These are phyloP conservation scores for Porites lutea DNA, from an alignment of 64 coral and sea anemone genomes.

Conservation along the genomic window DNA sequence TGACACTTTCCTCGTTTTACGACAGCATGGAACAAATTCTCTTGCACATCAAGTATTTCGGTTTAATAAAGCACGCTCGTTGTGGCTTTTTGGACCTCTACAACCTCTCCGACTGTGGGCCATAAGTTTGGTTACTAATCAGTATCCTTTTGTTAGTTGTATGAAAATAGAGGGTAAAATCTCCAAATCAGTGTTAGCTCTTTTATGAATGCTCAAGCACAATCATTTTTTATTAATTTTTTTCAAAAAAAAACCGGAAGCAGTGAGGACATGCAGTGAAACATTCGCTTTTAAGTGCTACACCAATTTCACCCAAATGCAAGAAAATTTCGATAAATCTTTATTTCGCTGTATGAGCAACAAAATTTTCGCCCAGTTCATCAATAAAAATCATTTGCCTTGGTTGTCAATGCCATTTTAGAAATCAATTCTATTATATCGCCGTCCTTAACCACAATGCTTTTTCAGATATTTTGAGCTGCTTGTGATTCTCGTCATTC, in stretches of 20 bases:
- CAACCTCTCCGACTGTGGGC: conserved; percentile 47
- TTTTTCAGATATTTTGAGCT: conserved; percentile 80
- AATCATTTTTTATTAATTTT: too few relatives aligned
- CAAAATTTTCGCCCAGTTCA: too few relatives aligned
- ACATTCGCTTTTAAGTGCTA: too few relatives aligned
- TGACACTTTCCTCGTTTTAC: conserved; percentile 54
- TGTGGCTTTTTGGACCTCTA: conserved; percentile 60
- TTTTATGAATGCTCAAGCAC: too few relatives aligned
- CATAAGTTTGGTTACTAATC: conserved; percentile 67
- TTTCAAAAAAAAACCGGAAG: too few relatives aligned
- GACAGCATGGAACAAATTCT: conserved; percentile 26
- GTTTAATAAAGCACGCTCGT: conserved; percentile 56
- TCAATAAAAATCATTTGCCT: background rate
- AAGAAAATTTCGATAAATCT: too few relatives aligned
- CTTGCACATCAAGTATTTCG: conserved; percentile 61
- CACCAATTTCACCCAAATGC: too few relatives aligned
- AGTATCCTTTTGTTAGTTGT: conserved; percentile 75
- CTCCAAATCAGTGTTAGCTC: too few relatives aligned
- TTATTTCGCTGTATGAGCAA: too few relatives aligned
- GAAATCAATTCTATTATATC: background rate
- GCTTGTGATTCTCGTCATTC: conserved; percentile 75
- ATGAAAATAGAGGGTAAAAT: background rate
- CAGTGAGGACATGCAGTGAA: too few relatives aligned
- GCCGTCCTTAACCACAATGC: background rate
- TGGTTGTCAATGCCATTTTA: background rate